Evolutionary conservation across 2,888 invertebrate species (phyloP), one percentile per base, ranked within the genome.

Genomic region (Acanthosepion lycidas): DNA sequence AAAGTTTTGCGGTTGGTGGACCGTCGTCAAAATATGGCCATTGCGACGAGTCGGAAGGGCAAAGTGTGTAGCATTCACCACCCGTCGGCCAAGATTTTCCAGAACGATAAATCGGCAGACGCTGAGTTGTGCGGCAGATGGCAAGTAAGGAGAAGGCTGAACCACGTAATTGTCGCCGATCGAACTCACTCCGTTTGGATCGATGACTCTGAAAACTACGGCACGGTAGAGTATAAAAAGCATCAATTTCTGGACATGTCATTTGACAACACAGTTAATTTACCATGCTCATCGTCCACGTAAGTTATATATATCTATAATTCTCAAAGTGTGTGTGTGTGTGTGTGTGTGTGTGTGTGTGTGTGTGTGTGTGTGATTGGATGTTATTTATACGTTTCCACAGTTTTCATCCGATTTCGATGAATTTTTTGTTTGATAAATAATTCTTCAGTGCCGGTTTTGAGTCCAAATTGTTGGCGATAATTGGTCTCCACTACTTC

Each of bases 1-100:
- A 96, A 97, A 48, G 97, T 97, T 6, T 96, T 98, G 55, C 97
- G 97, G 9, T 96, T 97, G 59, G 97, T 97, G 53, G 97, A 97
- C 94, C 97, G 97, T 95, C 96, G 96, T 51, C 96, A 96, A 95
- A 96, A 97, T 94, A 96, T 97, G 94, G 97, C 97, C 94, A 97
- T 96, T 0, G 97, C 97, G 15, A 97, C 97, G 28, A 97, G 97
- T 95, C 96, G 96, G 28, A 95, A 96, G 0, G 97, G 97, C 15
- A 97, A 96, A 33, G 95, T 96, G 8, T 96, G 97, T 92, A 97
- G 97, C 94, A 96, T 98, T 49, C 96, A 97, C 94, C 97, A 97
- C 95, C 96, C 97, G 3, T 96, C 96, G 6, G 97, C 97, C 6
- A 97, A 97, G 95, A 96, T 97, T 94, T 96, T 96, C 94, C 97